Base-by-base conservation (phyloP, 2,888 invertebrate genomes). In the Orchesellides sinensis region DNA sequence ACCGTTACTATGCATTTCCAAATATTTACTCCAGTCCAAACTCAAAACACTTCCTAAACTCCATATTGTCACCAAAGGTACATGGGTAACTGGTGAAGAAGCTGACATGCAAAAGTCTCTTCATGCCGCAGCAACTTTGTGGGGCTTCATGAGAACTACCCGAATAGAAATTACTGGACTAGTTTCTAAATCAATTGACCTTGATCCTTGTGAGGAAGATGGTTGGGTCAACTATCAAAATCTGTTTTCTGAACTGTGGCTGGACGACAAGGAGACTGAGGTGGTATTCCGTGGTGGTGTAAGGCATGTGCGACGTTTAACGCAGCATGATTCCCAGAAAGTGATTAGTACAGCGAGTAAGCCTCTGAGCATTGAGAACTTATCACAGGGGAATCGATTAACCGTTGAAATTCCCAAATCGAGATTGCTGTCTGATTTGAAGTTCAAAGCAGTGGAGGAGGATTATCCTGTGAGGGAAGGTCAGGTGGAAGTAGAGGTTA, bases 51-150 rank as follows among this genome's bases (percentile, higher is more conserved):
- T 66, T 10, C 66, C 80, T 0, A 79, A 70, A 52, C n/a, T 81
- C 3, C 47, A 68, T 14, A 29, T 81, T 19, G 66, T 68, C 6
- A 74, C 81, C 0, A 63, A 47, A 17, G 81, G 81, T 3, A 10
- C 45, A 2, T 49, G 49, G 19, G 14, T n/a, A 19, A 23, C 19
- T 4, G 66, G 59, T 0, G 56, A 56, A 12, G 63, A 80, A 12
- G 45, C 14, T 35, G 17, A 27, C 1, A 17, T 19, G 10, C n/a
- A 2, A 1, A 17, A 17, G 17, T 25, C 21, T 0, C 49, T 49
- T 27, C 61, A 63, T 19, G 14, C 61, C 1, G 23, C 32, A 2
- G 54, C 52, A 23, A 21, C 45, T 27, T 21, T 72, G 0, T 72
- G 66, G 65, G 79, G 79, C 4, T 45, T 65, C 23, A 23, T 65